Conservation (phyloP, 1,140 invertebrate genomes). For the Drosophila pallidifrons region DNA sequence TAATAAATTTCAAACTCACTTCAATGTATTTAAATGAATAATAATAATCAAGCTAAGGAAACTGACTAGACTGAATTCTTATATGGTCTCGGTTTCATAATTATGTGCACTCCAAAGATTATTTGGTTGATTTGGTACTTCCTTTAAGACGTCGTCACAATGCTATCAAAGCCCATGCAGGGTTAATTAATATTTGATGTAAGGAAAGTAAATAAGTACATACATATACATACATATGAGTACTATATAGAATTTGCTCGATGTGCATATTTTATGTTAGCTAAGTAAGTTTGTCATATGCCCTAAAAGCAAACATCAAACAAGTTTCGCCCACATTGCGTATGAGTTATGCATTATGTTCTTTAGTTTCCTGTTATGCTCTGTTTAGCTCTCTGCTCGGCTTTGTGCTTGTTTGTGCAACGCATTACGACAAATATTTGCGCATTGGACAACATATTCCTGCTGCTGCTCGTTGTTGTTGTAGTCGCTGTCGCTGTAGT, state of each 20-base stretch:
- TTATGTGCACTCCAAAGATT: no score
- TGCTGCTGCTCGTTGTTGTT: conserved; percentile 17
- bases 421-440: conserved; percentile 57
- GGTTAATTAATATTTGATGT: conserved; percentile 39
- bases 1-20: no score
- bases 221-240: neutral
- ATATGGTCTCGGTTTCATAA: no score
- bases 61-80: no score
- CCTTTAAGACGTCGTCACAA: neutral
- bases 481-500: conserved; percentile 3
- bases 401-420: conserved; percentile 47
- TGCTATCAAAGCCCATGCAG: neutral
- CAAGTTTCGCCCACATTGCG: conserved; percentile 48
- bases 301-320: conserved; percentile 49
- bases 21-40: no score
- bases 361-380: conserved; percentile 30
- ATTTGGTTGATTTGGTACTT: conserved; percentile 1
- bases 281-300: conserved; percentile 46
- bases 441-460: conserved; percentile 50
- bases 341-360: conserved; percentile 55
- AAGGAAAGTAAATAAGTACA: neutral
- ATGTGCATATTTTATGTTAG: conserved; percentile 49
- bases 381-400: conserved; percentile 11
- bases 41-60: no score
- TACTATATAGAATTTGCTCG: conserved; percentile 10